Evolutionary conservation across 2,113 vertebrate genomes (phyloP).

Genomic region (Barnardius zonarius): DNA sequence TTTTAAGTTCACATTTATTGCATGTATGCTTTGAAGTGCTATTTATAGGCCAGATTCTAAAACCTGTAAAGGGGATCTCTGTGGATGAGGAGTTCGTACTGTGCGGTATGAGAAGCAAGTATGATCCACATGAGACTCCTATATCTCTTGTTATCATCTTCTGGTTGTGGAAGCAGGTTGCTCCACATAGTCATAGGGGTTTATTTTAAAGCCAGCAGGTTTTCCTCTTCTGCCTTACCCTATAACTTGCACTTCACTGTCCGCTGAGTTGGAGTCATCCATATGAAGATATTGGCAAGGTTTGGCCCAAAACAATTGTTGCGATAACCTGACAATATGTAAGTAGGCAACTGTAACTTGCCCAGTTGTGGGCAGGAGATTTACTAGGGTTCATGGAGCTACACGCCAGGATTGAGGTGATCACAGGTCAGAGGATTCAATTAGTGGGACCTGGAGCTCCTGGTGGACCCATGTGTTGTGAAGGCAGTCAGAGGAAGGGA

Average conservation of each 20-base stretch:
- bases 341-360: background rate
- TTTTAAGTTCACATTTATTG: background rate
- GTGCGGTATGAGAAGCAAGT: background rate
- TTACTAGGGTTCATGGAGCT: rapidly evolving
- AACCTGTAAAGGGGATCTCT: background rate
- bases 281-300: background rate
- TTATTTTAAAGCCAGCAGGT: background rate
- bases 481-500: background rate
- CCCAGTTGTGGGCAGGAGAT: background rate
- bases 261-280: background rate
- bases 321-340: background rate
- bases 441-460: background rate
- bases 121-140: background rate
- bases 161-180: background rate
- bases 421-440: background rate
- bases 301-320: background rate
- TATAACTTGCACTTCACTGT: background rate
- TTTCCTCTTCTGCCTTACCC: background rate
- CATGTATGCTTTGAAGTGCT: background rate
- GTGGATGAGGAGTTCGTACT: background rate
- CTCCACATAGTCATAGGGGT: background rate
- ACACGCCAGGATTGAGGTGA: background rate
- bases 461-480: background rate
- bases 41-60: background rate
- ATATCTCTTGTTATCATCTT: background rate